phyloP scores from a whole-genome alignment of 2,888 invertebrate genomes.

The Polyommatus icarus region DNA sequence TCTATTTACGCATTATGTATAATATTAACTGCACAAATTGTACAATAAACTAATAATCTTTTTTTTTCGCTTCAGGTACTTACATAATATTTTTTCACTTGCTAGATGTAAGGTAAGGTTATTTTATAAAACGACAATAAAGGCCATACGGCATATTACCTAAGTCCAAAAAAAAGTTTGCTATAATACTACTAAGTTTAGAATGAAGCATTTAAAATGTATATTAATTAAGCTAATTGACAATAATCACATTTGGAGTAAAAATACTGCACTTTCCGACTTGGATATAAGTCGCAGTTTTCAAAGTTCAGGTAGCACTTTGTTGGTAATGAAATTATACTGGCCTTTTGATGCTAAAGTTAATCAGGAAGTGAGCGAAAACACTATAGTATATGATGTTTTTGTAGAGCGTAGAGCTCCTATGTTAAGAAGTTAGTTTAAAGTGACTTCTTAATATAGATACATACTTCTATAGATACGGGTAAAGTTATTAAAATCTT shows the following conservation, averaged over 20 bases:
- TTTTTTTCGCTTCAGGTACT: neutral
- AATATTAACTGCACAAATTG: no score
- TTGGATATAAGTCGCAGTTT: neutral
- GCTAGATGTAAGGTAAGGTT: neutral
- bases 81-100: neutral
- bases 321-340: neutral
- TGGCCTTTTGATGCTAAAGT: neutral
- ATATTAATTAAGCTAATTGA: neutral
- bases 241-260: neutral
- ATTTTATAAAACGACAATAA: neutral
- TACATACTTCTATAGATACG: no score
- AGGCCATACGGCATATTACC: neutral
- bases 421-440: no score
- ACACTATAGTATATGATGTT: neutral
- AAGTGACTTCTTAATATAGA: no score
- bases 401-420: neutral
- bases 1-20: no score
- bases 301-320: neutral
- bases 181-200: neutral
- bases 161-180: no score
- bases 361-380: neutral
- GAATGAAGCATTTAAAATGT: neutral
- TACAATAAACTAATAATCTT: neutral
- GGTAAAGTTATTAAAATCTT: neutral
- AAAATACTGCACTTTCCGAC: neutral